Conservation (phyloP, 2,113 vertebrate genomes). For the Romanogobio albipinnatus region DNA sequence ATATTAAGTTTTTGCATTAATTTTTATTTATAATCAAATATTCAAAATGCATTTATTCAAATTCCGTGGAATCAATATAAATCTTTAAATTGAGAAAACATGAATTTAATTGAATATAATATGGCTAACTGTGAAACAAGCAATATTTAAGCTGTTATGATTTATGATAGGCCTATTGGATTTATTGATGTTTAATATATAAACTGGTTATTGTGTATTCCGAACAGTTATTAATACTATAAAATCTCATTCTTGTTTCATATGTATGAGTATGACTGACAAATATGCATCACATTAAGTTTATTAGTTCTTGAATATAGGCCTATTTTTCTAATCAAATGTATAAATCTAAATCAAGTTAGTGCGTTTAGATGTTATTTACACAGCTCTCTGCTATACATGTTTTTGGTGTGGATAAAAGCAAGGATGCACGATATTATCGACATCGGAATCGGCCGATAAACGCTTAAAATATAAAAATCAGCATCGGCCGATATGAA, state of each 20-base stretch:
- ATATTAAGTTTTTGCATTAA: background rate
- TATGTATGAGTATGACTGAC: too few relatives aligned
- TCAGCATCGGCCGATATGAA: too few relatives aligned
- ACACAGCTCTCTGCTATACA: too few relatives aligned
- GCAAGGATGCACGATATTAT: too few relatives aligned
- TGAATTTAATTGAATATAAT: background rate
- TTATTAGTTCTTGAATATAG: background rate
- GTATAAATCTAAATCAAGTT: background rate
- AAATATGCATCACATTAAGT: background rate
- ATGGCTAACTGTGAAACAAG: background rate
- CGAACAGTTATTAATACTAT: background rate
- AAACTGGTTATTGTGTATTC: background rate
- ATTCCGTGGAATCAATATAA: background rate
- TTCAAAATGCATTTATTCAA: background rate
- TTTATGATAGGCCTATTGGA: background rate
- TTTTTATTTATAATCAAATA: background rate
- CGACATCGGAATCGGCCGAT: too few relatives aligned
- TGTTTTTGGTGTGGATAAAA: too few relatives aligned
- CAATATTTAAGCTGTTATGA: too few relatives aligned
- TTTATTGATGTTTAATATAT: background rate
- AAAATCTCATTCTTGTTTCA: background rate
- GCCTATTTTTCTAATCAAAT: background rate
- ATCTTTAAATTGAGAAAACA: background rate
- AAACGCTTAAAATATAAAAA: too few relatives aligned
- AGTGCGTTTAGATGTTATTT: background rate